These are phyloP conservation scores for Brachyhypopomus occidentalis DNA, from an alignment of 2,113 vertebrate genomes.

Conservation along the genomic window DNA sequence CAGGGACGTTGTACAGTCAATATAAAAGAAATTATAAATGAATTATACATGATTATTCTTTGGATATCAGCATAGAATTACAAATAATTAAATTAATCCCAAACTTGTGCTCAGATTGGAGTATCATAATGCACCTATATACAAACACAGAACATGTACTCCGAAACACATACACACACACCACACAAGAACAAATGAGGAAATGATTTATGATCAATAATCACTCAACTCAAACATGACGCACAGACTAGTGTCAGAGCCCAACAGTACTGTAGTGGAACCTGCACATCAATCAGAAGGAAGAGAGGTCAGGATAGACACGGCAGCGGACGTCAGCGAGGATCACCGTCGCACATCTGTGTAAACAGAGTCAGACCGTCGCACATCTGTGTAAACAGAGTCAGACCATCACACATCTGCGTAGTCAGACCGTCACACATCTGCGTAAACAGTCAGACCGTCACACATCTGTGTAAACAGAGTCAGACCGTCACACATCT, in stretches of 20 bases:
- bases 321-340: constrained; percentile 10
- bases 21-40: constrained; percentile 67
- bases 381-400: constrained; percentile 43
- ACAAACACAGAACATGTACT: constrained; percentile 49
- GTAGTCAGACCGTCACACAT: no score
- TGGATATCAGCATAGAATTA: constrained; percentile 80
- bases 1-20: constrained; percentile 67
- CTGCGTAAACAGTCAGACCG: no score
- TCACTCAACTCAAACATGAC: constrained; percentile 25
- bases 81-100: constrained; percentile 74
- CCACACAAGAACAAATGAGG: constrained; percentile 7
- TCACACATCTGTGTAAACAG: no score
- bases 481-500: constrained; percentile 22
- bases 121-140: constrained; percentile 61
- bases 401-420: background rate
- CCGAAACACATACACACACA: constrained; percentile 49
- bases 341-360: background rate
- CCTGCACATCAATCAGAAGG: constrained; percentile 12
- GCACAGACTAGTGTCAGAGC: constrained; percentile 9
- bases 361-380: background rate
- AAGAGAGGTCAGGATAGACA: background rate
- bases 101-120: constrained; percentile 73
- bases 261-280: background rate
- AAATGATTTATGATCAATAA: constrained; percentile 42
- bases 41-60: constrained; percentile 79